Evolutionary conservation across 1,140 invertebrate species (phyloP), one percentile per base, ranked within the genome.

Genomic region (Drosophila pallidifrons): DNA sequence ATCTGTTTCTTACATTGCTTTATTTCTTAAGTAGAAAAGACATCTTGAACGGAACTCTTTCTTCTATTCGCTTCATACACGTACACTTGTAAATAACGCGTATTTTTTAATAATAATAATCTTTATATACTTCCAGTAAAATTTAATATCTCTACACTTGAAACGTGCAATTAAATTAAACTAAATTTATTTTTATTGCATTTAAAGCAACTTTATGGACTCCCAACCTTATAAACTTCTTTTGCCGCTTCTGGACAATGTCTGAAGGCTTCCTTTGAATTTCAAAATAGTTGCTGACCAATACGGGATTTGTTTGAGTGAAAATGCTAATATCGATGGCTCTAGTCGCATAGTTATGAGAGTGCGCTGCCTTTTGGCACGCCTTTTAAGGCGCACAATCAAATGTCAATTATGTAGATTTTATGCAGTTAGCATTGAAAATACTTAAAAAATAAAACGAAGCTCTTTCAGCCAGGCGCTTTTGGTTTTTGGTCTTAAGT

Each of bases 391-490:
- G 63, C 68, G 58, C 47, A 79, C 75, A 80, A 77, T 80, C 75
- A 77, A 78, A 77, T 69, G 78, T 75, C 80, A 82, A 82, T 82
- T 82, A 82, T 82, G 80, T 51, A 82, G 78, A 82, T 82, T 82
- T 82, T 79, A 75, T 82, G 80, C 74, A 79, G 66, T 65, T 70
- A 58, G 46, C 59, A 72, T 60, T 65, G 69, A 54, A 65, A 72
- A 74, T 63, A 67, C 64, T 57, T 57, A 57, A 38, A 55, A 38
- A 55, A 74, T 10, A 38, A 38, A 38, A 38, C 1, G 32, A 3
- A 25, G 20, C 47, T 73, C 61, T 73, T 77, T 69, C 5, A 1
- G 59, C 80, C 51, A 49, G 64, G 64, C 69, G 69, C 75, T 75
- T 82, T 75, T 79, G 16, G 28, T 54, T 54, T 11, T 7, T 38